These are phyloP conservation scores for Euwallacea fornicatus DNA, from an alignment of 1,140 invertebrate genomes.

Conservation along the genomic window DNA sequence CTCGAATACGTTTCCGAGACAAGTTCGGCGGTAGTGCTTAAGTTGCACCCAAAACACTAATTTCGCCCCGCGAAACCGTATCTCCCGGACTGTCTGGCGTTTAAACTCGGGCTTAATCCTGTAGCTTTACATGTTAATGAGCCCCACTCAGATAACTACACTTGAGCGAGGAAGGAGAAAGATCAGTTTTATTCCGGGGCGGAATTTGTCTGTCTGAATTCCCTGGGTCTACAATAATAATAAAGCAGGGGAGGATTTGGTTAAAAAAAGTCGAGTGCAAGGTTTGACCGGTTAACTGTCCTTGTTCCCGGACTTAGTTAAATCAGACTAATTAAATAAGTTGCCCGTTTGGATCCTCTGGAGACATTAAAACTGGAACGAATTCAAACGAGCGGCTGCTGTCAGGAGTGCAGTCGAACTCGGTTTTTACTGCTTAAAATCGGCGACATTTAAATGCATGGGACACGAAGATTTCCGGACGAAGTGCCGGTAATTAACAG, in stretches of 20 bases:
- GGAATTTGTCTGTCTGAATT: conserved; percentile 26
- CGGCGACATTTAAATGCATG: conserved; percentile 30
- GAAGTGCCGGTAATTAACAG: conserved; percentile 22
- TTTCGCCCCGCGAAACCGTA: conserved; percentile 7
- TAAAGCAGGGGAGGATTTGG: neutral
- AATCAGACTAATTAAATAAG: conserved; percentile 1
- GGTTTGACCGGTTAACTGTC: too few relatives aligned
- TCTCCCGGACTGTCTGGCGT: conserved; percentile 13
- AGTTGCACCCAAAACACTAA: conserved; percentile 31
- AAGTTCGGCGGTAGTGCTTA: conserved; percentile 16
- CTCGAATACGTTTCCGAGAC: neutral
- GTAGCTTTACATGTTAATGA: conserved; percentile 33
- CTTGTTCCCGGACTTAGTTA: neutral
- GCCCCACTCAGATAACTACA: conserved; percentile 25
- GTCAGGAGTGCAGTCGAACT: conserved; percentile 15
- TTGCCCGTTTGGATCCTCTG: neutral
- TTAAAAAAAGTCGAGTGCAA: neutral
- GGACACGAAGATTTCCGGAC: conserved; percentile 24
- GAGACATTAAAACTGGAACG: conserved; percentile 13
- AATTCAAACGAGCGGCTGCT: neutral
- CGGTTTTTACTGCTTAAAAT: conserved; percentile 22
- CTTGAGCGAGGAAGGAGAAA: conserved; percentile 18
- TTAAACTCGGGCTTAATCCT: conserved; percentile 29
- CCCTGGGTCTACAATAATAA: neutral
- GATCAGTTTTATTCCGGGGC: conserved; percentile 24